phyloP scores from a whole-genome alignment of 30 jellyfish, hydroid and myxozoan species.

The Hydra vulgaris region DNA sequence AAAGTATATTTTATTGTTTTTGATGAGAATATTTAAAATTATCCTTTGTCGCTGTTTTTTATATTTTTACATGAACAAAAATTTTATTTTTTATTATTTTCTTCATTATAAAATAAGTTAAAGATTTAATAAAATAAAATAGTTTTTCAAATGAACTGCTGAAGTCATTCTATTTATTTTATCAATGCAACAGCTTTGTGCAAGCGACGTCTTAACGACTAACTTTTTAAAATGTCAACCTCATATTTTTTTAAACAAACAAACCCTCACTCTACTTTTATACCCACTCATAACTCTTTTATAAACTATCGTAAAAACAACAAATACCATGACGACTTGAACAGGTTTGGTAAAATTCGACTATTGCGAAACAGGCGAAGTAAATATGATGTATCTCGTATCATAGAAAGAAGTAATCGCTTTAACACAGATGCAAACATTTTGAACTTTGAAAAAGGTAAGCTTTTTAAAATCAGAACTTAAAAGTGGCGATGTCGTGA shows the following conservation, averaged over 20 bases:
- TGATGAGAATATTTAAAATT: too few relatives aligned
- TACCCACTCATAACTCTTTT: not conserved
- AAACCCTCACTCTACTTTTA: not conserved
- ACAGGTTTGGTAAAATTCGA: conserved; percentile 5
- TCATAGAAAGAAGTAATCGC: not conserved
- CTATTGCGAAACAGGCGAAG: conserved; percentile 16
- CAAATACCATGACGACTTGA: not conserved
- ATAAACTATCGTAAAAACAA: not conserved
- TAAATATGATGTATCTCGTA: conserved; percentile 23
- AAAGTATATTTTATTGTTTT: too few relatives aligned
- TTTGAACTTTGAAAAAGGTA: not conserved
- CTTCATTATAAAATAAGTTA: too few relatives aligned
- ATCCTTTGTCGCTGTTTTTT: too few relatives aligned
- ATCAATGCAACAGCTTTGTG: not conserved
- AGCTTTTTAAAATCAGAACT: not conserved
- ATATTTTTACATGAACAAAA: too few relatives aligned
- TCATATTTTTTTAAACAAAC: not conserved
- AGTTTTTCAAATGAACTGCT: too few relatives aligned
- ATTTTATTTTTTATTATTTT: too few relatives aligned
- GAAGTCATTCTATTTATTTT: too few relatives aligned
- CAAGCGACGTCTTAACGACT: not conserved
- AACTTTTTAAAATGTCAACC: not conserved
- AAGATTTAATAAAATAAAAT: too few relatives aligned
- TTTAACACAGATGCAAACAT: not conserved
- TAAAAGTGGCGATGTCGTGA: too few relatives aligned